Base-by-base conservation (phyloP, 2,797 vertebrate species). In the Oryzias dopingdopingensis region DNA sequence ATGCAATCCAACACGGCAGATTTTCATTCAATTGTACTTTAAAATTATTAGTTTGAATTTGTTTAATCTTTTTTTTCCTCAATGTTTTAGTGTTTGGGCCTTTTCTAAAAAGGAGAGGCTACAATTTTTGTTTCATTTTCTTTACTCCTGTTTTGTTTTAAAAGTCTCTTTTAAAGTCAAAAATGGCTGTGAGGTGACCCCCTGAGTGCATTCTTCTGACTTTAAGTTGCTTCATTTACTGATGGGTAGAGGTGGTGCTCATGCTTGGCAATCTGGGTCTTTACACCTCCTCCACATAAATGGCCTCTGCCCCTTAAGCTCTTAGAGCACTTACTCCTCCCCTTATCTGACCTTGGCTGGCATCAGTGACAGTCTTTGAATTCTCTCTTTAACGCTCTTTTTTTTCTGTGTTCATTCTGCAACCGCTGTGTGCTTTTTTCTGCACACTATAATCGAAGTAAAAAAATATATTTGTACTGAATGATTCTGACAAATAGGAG, bases 201-300 rank as follows among this genome's bases (percentile, higher is more conserved):
- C 81, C 68, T 71, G 67, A 85, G 72, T 20, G 7, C 46, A 61
- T 70, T 48, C 65, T 70, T 80, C 76, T 73, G 43, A 56, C 53
- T 86, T 78, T 79, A 84, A 89, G 86, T 82, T 84, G 81, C 72
- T 83, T 76, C 77, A 66, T 88, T 86, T 86, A 84, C 86, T 79
- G 84, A 85, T 56, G 74, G 81, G 75, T 66, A 56, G 77, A 77
- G 71, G 74, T 59, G 49, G 71, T 22, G 67, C 81, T 86, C 75
- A 76, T 51, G 78, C 87, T 82, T 81, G 87, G 86, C 74, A 82
- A 82, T 81, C 81, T 77, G 51, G 77, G 70, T 72, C 67, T 76
- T 85, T 63, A 76, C 74, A 80, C 77, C 81, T 83, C 79, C 80
- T 85, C 74, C 76, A 75, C 77, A 82, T 51, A 54, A 51, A 65